These are phyloP conservation scores for Miniopterus natalensis DNA, from an alignment of 2,113 vertebrate species.

Conservation along the genomic window DNA sequence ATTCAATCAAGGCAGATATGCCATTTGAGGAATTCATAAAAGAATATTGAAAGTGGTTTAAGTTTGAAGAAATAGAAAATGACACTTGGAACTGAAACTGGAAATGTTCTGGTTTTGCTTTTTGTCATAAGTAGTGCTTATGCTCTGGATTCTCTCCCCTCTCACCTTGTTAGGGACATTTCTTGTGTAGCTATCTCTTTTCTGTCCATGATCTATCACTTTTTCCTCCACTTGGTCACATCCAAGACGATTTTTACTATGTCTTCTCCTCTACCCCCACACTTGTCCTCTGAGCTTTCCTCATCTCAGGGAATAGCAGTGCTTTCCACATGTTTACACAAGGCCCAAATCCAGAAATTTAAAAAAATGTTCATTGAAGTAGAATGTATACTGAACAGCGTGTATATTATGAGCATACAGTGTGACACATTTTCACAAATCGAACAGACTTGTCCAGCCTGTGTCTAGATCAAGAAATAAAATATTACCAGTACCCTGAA, in stretches of 20 bases:
- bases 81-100: neutral
- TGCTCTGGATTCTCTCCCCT: neutral
- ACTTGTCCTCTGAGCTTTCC: neutral
- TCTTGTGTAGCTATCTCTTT: neutral
- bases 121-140: neutral
- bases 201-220: neutral
- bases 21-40: constrained; percentile 57
- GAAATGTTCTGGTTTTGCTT: neutral
- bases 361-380: neutral
- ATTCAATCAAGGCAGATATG: constrained; percentile 17
- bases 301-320: neutral
- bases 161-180: neutral
- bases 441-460: neutral
- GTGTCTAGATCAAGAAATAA: neutral
- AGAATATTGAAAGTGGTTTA: constrained; percentile 11
- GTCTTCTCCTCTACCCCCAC: too few relatives aligned
- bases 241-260: neutral
- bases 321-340: neutral
- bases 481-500: neutral
- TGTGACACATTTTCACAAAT: neutral
- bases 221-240: neutral
- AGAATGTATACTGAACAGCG: neutral
- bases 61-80: constrained; percentile 39
- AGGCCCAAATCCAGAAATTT: neutral
- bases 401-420: neutral